These are phyloP conservation scores for Fundulus diaphanus DNA, from an alignment of 2,797 vertebrate genomes.

Conservation along the genomic window DNA sequence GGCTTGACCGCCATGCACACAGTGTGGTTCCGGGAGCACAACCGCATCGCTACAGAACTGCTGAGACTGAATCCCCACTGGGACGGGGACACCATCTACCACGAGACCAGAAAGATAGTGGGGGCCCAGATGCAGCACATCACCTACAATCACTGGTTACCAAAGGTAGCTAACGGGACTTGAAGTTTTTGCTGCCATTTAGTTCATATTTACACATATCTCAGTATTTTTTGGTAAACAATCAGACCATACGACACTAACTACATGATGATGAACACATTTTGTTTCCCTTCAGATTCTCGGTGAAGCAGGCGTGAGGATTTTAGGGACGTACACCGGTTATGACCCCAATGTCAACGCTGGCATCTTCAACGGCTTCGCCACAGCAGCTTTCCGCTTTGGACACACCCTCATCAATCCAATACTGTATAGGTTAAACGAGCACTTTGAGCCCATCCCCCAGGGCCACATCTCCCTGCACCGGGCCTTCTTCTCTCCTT, in stretches of 20 bases:
- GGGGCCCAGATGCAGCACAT: conserved; percentile 98
- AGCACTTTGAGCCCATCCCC: conserved; percentile 90
- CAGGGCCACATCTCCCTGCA: conserved; percentile 95
- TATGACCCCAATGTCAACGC: conserved; percentile 93
- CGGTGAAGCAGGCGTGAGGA: conserved; percentile 91
- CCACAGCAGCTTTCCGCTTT: conserved; percentile 96
- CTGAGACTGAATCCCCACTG: conserved; percentile 95
- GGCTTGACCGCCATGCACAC: conserved; percentile 97
- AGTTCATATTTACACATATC: background rate
- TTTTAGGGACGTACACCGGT: conserved; percentile 88
- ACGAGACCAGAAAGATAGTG: conserved; percentile 94
- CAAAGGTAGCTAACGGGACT: conserved; percentile 79
- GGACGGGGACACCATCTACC: conserved; percentile 98
- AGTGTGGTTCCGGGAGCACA: conserved; percentile 96
- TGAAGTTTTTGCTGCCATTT: background rate
- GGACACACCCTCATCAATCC: conserved; percentile 98
- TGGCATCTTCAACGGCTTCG: conserved; percentile 92
- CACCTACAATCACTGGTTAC: conserved; percentile 96
- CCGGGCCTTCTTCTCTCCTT: conserved; percentile 97
- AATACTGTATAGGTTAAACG: conserved; percentile 90
- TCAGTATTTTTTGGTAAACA: background rate
- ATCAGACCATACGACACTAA: background rate
- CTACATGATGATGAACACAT: background rate
- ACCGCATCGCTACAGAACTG: conserved; percentile 91
- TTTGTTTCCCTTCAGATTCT: conserved; percentile 81